A percentile compares a stretch with the other conserved stretches of the same genome.
phyloP scores from a whole-genome alignment of 2,888 invertebrate species.

The Hedya salicella region DNA sequence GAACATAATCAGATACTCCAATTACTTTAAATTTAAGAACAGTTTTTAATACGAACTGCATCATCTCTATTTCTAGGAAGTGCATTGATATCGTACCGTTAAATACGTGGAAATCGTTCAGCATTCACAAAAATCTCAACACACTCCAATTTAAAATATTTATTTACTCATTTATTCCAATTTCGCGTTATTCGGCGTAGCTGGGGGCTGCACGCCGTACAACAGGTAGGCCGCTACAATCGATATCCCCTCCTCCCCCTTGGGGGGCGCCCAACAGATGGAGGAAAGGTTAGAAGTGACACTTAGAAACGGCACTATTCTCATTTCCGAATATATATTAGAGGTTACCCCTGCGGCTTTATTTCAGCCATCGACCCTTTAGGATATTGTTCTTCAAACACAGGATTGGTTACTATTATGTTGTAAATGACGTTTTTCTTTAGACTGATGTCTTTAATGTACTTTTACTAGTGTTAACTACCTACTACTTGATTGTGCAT shows the following conservation, averaged over 20 bases:
- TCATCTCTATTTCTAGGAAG: no score
- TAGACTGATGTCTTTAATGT: background rate
- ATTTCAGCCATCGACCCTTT: slow-evolving; percentile 36
- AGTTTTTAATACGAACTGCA: no score
- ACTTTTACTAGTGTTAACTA: background rate
- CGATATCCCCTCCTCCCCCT: slow-evolving; percentile 64
- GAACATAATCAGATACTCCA: no score
- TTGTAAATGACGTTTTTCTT: background rate
- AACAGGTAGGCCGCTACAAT: slow-evolving; percentile 69
- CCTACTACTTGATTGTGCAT: no score
- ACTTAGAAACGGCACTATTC: slow-evolving; percentile 48
- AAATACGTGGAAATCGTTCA: background rate
- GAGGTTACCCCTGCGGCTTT: slow-evolving; percentile 36
- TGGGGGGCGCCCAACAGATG: slow-evolving; percentile 58
- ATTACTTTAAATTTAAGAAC: no score
- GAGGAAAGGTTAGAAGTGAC: slow-evolving; percentile 62
- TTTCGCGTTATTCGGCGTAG: slow-evolving; percentile 39
- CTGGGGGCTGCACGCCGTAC: slow-evolving; percentile 48
- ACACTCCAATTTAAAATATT: slow-evolving; percentile 13
- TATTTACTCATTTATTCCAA: slow-evolving; percentile 32
- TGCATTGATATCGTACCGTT: background rate
- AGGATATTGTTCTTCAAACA: slow-evolving; percentile 26
- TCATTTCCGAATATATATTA: slow-evolving; percentile 44
- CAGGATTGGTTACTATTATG: slow-evolving; percentile 1
- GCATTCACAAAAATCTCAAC: slow-evolving; percentile 5